Conservation (phyloP, 2,888 invertebrate genomes). For the Sarcophaga caerulescens region DNA sequence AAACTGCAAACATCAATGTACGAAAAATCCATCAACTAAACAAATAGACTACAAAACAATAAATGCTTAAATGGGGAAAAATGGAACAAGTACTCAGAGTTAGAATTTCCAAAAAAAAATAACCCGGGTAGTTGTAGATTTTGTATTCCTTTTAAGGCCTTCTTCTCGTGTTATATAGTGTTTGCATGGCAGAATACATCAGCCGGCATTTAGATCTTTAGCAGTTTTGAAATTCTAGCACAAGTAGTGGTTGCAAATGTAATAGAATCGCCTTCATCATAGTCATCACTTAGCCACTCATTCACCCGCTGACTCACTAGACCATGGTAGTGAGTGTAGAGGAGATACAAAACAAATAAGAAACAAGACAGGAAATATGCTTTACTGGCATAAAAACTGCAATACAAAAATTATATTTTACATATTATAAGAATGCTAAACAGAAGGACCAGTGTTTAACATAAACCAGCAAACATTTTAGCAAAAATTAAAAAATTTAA, state of each 20-base stretch:
- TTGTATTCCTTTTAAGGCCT: not conserved
- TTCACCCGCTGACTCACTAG: constrained; percentile 36
- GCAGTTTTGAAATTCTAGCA: not conserved
- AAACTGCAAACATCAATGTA: constrained; percentile 33
- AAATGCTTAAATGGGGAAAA: constrained; percentile 44
- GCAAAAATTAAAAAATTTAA: not conserved
- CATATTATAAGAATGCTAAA: constrained; percentile 2
- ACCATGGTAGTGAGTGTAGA: constrained; percentile 25
- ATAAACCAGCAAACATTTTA: constrained; percentile 38
- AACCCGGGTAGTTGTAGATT: constrained; percentile 9
- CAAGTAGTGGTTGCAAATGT: too few species aligned
- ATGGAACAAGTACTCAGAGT: constrained; percentile 3
- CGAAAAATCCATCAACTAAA: constrained; percentile 65
- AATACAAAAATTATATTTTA: constrained; percentile 16
- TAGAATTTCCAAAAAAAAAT: constrained; percentile 40
- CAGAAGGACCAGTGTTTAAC: not conserved
- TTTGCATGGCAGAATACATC: constrained; percentile 56
- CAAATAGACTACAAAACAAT: constrained; percentile 59
- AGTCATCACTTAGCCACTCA: constrained; percentile 33
- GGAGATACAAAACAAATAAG: constrained; percentile 17
- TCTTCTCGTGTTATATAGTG: not conserved
- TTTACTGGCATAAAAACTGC: constrained; percentile 52
- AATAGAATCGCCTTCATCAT: constrained; percentile 11
- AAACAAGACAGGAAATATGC: constrained; percentile 40
- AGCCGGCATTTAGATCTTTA: constrained; percentile 21